Evolutionary conservation across 2,888 invertebrate genomes (phyloP), one percentile per base, ranked within the genome.

Genomic region (Artemia sp.): DNA sequence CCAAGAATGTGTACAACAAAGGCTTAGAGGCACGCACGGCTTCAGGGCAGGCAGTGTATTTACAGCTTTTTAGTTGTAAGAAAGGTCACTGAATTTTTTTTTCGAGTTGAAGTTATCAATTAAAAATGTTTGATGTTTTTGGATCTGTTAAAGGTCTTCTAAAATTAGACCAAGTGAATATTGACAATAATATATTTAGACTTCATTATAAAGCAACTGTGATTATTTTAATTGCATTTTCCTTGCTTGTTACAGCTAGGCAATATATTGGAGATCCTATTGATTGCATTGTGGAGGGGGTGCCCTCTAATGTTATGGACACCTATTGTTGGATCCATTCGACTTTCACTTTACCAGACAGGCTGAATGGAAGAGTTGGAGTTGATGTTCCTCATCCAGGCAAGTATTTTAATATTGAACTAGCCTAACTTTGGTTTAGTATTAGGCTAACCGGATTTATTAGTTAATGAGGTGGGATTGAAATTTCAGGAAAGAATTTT

Each of bases 301-400:
- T 74, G 12, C 72, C 72, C 19, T 51, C 70, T 12, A 70, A 70
- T 51, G 72, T 74, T 52, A 74, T 74, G 73, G 73, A 74, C 68
- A 74, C 73, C n/a, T 74, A 92, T 78, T 93, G 93, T 80, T 90
- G 89, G 89, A 83, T 83, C 71, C 92, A 92, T 78, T 90, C 92
- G 68, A 93, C 93, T 73, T 93, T 91, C 80, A 92, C 92, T 70
- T 87, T 92, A 74, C 92, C 38, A 12, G 86, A 90, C 77, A 84
- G 89, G 75, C 80, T 88, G 72, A 85, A 84, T 67, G 90, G 90
- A 68, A 82, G 85, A 72, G 84, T 90, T 66, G 91, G 91, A 71
- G 84, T 86, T 52, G 24, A 70, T 51, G 70, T 70, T 24, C 70
- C 70, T 50, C 70, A 70, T 51, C 70, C 70, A n/a, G 70, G 70